Conservation (phyloP, 2,888 invertebrate species). For the Drosophila maculinotata region DNA sequence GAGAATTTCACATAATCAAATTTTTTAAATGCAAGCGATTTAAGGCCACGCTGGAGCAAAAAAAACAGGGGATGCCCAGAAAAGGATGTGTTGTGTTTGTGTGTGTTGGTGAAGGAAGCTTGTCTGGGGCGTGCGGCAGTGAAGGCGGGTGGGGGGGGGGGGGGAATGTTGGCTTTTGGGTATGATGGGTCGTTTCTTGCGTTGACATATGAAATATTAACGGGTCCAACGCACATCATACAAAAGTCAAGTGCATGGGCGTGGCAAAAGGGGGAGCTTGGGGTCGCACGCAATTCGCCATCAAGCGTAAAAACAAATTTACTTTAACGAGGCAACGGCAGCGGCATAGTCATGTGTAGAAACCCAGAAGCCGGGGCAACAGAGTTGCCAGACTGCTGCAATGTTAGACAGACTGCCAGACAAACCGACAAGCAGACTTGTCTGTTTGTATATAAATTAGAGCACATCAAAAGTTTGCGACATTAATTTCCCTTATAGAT, state of each 20-base stretch:
- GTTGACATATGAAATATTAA: conserved; percentile 81
- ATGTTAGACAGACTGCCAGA: conserved; percentile 2
- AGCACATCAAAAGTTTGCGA: conserved; percentile 72
- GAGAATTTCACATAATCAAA: conserved; percentile 79
- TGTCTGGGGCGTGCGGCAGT: neutral
- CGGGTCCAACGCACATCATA: conserved; percentile 53
- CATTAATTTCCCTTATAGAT: conserved; percentile 48
- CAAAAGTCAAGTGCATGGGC: conserved; percentile 60
- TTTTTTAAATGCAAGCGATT: conserved; percentile 78
- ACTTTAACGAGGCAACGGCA: conserved; percentile 64
- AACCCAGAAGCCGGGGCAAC: neutral
- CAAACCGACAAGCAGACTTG: conserved; percentile 19
- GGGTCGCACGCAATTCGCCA: conserved; percentile 68
- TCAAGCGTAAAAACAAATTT: conserved; percentile 79
- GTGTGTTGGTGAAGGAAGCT: neutral
- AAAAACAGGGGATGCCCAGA: conserved; percentile 3
- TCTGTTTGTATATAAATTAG: conserved; percentile 69
- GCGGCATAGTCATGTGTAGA: conserved; percentile 9
- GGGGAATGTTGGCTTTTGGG: conserved; percentile 1
- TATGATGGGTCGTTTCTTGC: conserved; percentile 39
- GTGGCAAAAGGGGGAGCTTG: conserved; percentile 6
- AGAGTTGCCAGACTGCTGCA: conserved; percentile 46
- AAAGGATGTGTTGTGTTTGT: conserved; percentile 1
- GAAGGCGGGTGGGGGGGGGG: neutral
- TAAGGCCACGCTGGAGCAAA: conserved; percentile 45